These are phyloP conservation scores for Bombylius discolor DNA, from an alignment of 2,888 invertebrate species.

Conservation along the genomic window DNA sequence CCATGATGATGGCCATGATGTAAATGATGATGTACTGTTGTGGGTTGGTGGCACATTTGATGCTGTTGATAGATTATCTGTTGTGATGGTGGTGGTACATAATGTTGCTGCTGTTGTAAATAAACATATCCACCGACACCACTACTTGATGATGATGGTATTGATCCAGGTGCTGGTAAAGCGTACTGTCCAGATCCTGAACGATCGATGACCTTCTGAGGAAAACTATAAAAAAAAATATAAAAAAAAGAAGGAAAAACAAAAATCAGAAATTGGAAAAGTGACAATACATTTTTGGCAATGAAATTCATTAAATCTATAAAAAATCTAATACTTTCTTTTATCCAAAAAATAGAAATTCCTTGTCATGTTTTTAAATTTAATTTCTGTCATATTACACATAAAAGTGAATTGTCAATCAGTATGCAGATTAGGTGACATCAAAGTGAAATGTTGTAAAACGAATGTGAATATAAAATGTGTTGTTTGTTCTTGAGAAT, in stretches of 20 bases:
- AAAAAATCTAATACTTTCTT: too few species aligned
- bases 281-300: too few species aligned
- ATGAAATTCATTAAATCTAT: too few species aligned
- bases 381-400: too few species aligned
- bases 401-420: too few species aligned
- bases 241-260: neutral
- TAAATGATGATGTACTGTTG: slow-evolving; percentile 24
- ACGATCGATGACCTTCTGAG: slow-evolving; percentile 31
- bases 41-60: slow-evolving; percentile 34
- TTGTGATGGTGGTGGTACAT: slow-evolving; percentile 17
- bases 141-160: slow-evolving; percentile 19
- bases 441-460: too few species aligned
- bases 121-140: slow-evolving; percentile 31
- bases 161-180: slow-evolving; percentile 21
- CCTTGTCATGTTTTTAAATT: too few species aligned
- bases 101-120: slow-evolving; percentile 31
- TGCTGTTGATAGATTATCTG: slow-evolving; percentile 13
- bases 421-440: too few species aligned
- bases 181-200: slow-evolving; percentile 32
- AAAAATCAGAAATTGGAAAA: neutral
- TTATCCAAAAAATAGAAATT: too few species aligned
- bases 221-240: slow-evolving; percentile 27
- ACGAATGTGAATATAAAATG: too few species aligned
- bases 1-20: slow-evolving; percentile 32
- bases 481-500: too few species aligned